A percentile compares a stretch with the other conserved stretches of the same genome.
phyloP scores from a whole-genome alignment of 53 echinoderm and acorn worm species.

The Holothuria scabra region DNA sequence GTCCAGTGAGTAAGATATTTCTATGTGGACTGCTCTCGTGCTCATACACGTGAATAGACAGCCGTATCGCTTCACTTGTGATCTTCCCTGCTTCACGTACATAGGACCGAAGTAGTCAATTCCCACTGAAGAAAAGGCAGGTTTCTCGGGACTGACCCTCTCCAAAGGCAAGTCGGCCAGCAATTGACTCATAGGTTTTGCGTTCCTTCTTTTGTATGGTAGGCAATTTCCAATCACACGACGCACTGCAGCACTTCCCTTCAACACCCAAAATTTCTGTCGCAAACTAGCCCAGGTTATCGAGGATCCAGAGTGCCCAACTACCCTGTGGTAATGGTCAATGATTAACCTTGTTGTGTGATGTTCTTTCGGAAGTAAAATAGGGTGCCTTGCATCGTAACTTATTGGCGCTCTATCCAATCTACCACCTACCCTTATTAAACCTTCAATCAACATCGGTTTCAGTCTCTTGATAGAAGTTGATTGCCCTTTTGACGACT shows the following conservation, averaged over 20 bases:
- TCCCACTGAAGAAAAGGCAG: conserved; percentile 58
- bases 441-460: neutral
- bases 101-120: conserved; percentile 69
- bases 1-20: conserved; percentile 60
- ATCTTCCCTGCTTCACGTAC: conserved; percentile 46
- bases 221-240: conserved; percentile 46
- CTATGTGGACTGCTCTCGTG: conserved; percentile 72
- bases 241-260: conserved; percentile 21
- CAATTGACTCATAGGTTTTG: conserved; percentile 2
- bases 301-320: conserved; percentile 53
- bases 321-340: conserved; percentile 5
- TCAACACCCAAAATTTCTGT: conserved; percentile 54
- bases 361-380: conserved; percentile 52
- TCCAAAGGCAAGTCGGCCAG: conserved; percentile 63
- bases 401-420: conserved; percentile 22
- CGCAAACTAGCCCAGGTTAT: conserved; percentile 46
- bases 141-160: conserved; percentile 62
- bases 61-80: too few species aligned
- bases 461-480: neutral
- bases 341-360: conserved; percentile 26
- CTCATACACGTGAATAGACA: conserved; percentile 66
- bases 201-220: conserved; percentile 46
- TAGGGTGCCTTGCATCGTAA: conserved; percentile 44
- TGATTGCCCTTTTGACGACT: too few species aligned
- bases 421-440: conserved; percentile 42